Evolutionary conservation across 2,888 invertebrate genomes (phyloP).

Genomic region (Tetrapedia diversipes): DNA sequence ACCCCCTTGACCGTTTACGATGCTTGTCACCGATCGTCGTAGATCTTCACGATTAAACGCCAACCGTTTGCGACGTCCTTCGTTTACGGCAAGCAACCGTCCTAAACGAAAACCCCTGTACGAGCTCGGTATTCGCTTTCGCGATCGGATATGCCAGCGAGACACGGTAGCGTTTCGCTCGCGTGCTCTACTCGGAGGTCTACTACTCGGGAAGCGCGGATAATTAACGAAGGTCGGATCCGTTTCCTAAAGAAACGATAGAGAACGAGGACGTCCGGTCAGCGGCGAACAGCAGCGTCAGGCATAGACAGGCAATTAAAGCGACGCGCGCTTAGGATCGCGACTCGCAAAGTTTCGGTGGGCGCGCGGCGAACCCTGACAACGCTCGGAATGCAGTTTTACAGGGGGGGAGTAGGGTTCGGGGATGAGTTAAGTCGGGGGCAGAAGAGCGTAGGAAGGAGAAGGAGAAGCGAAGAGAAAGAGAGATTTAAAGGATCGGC

Average conservation of each 20-base stretch:
- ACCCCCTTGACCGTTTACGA: slow-evolving; percentile 42
- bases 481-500: slow-evolving; percentile 50
- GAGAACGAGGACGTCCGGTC: slow-evolving; percentile 44
- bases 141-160: no score
- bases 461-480: slow-evolving; percentile 46
- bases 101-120: no score
- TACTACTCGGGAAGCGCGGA: slow-evolving; percentile 16
- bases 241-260: slow-evolving; percentile 45
- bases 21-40: slow-evolving; percentile 25
- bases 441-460: slow-evolving; percentile 42
- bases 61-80: no score
- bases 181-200: slow-evolving; percentile 13
- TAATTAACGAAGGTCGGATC: slow-evolving; percentile 43
- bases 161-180: not conserved
- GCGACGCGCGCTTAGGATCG: slow-evolving; percentile 70
- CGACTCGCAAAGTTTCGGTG: slow-evolving; percentile 62
- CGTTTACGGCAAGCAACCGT: no score
- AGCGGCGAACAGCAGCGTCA: slow-evolving; percentile 33
- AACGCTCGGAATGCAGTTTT: slow-evolving; percentile 79
- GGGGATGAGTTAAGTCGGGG: slow-evolving; percentile 52
- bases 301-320: slow-evolving; percentile 74
- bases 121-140: no score
- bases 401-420: slow-evolving; percentile 29
- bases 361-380: slow-evolving; percentile 68
- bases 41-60: slow-evolving; percentile 33